Evolutionary conservation across 1,140 invertebrate species (phyloP), one percentile per base, ranked within the genome.

Genomic region (Alviniconcha marisindica): DNA sequence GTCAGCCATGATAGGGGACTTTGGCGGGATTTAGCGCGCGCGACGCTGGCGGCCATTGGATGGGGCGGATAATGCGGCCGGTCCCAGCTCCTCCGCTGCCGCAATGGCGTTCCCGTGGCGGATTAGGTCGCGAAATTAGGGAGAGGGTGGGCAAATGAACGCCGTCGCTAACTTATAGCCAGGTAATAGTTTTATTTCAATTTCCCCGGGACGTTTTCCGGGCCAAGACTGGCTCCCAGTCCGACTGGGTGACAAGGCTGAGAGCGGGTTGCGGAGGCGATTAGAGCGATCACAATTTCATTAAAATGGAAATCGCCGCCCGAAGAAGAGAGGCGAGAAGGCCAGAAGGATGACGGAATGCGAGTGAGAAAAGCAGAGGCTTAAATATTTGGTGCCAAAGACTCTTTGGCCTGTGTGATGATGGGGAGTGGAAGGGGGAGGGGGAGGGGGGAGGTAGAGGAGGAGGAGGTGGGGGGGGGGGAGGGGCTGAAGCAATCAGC

Each of bases 221-320:
- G 66, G 36, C 44, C 38, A 42, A 71, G 66, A 21, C 31, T 74
- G 71, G 36, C 38, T 42, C 3, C 14, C 21, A 51, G 44, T 28
- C 42, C 5, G 71, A 42, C 2, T 48, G 44, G 24, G 28, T 44
- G 42, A 56, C 74, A 24, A 4, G 10, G 12, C 2, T 54, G 44
- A 28, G 54, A 24, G 44, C 7, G 42, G 44, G 73, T 18, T 51
- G 40, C 10, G 73, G n/a, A 31, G 54, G 80, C 71, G 83, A 83
- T 89, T 86, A 87, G 85, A 85, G 88, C 83, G 89, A 90, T 90
- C 88, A 86, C 71, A 88, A 90, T 89, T 90, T 89, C 88, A 90
- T 90, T 90, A 90, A 90, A 90, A 90, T 90, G 89, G 89, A 89
- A 90, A 90, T 88, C 51, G 82, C 73, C 42, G 74, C 80, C 82